A percentile compares a stretch with the other conserved stretches of the same genome.
Conservation (phyloP, 2,797 vertebrate genomes). For the Pogoniulus pusillus region DNA sequence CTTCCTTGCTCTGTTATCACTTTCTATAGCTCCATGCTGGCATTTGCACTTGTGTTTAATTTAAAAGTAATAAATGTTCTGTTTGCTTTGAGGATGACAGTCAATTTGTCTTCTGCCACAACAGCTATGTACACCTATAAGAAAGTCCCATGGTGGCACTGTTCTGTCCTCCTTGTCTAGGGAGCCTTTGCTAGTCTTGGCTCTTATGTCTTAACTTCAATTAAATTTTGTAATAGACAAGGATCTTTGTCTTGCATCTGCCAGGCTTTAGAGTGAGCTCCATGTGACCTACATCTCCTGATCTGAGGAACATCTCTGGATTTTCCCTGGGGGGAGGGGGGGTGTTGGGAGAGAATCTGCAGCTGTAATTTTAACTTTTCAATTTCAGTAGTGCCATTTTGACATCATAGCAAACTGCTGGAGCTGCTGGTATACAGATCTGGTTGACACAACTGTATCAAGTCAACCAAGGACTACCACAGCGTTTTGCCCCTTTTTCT, state of each 20-base stretch:
- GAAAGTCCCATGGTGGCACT: background rate
- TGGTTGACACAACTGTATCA: background rate
- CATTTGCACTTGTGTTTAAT: background rate
- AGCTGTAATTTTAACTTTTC: background rate
- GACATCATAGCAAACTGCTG: background rate
- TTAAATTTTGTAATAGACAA: background rate
- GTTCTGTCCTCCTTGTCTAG: background rate
- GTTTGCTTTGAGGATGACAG: background rate
- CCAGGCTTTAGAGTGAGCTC: background rate
- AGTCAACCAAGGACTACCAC: background rate
- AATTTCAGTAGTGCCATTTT: background rate
- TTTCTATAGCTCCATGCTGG: background rate
- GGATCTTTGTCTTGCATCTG: background rate
- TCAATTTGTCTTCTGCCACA: background rate
- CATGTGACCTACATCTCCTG: background rate
- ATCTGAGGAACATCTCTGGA: background rate
- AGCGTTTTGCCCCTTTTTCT: background rate
- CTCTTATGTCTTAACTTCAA: background rate
- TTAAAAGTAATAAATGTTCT: background rate
- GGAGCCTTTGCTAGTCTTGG: background rate
- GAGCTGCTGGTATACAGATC: background rate
- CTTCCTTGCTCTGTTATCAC: background rate
- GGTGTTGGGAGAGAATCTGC: too few species aligned
- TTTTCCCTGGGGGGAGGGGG: background rate
- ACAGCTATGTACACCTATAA: background rate